A percentile compares a stretch with the other conserved stretches of the same genome.
Conservation (phyloP, 2,888 invertebrate genomes). For the Athalia circularis region DNA sequence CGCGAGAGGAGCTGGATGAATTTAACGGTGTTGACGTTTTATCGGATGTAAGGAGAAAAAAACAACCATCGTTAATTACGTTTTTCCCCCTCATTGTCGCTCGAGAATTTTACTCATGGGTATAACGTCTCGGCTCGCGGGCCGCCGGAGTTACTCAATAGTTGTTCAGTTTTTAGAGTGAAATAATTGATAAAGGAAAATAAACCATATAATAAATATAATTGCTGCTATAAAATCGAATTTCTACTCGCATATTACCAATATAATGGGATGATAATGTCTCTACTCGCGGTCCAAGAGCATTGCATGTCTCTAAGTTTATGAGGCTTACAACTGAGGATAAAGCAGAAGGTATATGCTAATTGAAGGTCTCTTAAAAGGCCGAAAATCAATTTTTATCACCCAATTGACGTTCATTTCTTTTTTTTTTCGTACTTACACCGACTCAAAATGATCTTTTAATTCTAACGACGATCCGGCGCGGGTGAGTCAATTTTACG, state of each 20-base stretch:
- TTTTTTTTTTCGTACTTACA: background rate
- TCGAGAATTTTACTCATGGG: background rate
- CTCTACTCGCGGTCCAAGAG: background rate
- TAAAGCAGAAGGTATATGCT: background rate
- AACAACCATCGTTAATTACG: too few species aligned
- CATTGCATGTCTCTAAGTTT: slow-evolving; percentile 32
- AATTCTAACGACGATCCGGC: background rate
- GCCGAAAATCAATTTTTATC: slow-evolving; percentile 20
- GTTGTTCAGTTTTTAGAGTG: background rate
- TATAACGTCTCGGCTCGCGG: background rate
- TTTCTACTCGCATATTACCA: slow-evolving; percentile 34
- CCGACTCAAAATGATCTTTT: background rate
- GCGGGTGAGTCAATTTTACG: slow-evolving; percentile 20
- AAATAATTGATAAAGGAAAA: background rate
- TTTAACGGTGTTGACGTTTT: slow-evolving; percentile 4
- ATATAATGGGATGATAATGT: slow-evolving; percentile 17
- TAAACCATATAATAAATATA: slow-evolving; percentile 4
- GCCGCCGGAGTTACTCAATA: slow-evolving; percentile 17
- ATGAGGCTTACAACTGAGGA: slow-evolving; percentile 6
- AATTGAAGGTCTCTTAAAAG: background rate
- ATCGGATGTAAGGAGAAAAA: background rate
- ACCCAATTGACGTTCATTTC: background rate
- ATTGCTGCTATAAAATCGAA: slow-evolving; percentile 18
- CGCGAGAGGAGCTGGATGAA: background rate
- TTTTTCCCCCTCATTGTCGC: too few species aligned